Base-by-base conservation (phyloP, 2,113 vertebrate genomes). In the Coryphaenoides rupestris region DNA sequence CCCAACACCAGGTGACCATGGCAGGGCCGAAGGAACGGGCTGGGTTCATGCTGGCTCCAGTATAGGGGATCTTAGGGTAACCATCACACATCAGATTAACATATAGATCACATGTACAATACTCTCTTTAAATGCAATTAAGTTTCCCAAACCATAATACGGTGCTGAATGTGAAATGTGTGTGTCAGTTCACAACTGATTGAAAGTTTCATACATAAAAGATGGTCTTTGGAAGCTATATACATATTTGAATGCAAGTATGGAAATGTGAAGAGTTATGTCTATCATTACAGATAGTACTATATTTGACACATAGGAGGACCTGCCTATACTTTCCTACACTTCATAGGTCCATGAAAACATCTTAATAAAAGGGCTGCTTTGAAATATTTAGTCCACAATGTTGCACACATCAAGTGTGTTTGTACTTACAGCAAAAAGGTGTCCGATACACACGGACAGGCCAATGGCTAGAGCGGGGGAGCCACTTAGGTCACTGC, bases 361-460 rank as follows among this genome's bases (percentile, higher is more conserved):
- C 33, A 40, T 12, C 9, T 40, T 10, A 40, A 21, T 21, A 12
- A 21, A 55, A 19, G 19, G 9, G 3, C 19, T 55, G 3, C 17
- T 2, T 4, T 23, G 21, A 9, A 15, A 22, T n/a, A n/a, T n/a
- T n/a, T n/a, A n/a, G n/a, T n/a, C n/a, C 13, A 56, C 13, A 23
- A 13, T 19, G 21, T 6, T 23, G 13, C 13, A 13, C 1, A 7
- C 52, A 23, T 21, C 21, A 56, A 22, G 19, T 22, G n/a, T 55
- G 54, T 46, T n/a, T 19, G 55, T 26, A 93, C 95, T 94, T 90
- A 95, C 94, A 61, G 93, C 94, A 88, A 96, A 96, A 77, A 96
- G 87, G 79, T 96, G 94, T 78, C 94, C 93, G 74, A 94, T 92
- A 65, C 91, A 91, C 66, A 96, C 95, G 19, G 95, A 93, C 65